A percentile compares a stretch with the other conserved stretches of the same genome.
Conservation (phyloP, 2,888 invertebrate genomes). For the Caenorhabditis sinica region DNA sequence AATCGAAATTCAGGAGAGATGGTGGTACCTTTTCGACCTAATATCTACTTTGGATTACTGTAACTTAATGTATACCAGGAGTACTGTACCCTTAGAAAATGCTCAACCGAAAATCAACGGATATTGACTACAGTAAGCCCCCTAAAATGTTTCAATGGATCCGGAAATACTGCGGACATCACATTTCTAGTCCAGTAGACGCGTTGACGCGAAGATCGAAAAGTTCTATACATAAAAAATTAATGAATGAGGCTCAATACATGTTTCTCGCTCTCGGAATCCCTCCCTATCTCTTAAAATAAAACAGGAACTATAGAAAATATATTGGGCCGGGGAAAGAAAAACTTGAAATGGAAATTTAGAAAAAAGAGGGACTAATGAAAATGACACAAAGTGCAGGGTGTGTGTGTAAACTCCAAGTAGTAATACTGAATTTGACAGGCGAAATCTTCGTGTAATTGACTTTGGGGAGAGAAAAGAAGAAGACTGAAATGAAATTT, state of each 20-base stretch:
- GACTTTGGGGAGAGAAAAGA: background rate
- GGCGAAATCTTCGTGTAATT: conserved; percentile 5
- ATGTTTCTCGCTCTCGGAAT: background rate
- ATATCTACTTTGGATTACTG: too few species aligned
- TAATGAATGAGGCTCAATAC: conserved; percentile 9
- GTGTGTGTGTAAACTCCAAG: background rate
- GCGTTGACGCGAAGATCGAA: too few species aligned
- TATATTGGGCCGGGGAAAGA: background rate
- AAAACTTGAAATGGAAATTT: background rate
- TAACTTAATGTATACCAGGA: too few species aligned
- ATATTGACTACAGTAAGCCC: background rate
- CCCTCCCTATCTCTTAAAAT: conserved; percentile 6
- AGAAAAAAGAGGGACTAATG: background rate
- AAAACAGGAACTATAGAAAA: conserved; percentile 15
- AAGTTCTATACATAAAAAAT: conserved; percentile 22
- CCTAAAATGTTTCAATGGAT: background rate
- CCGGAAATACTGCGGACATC: background rate
- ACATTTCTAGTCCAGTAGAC: background rate
- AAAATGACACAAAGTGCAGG: conserved; percentile 47
- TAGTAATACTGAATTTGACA: conserved; percentile 26
- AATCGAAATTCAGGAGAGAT: background rate
- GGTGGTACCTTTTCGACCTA: too few species aligned
- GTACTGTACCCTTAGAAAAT: too few species aligned
- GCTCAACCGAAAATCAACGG: too few species aligned
- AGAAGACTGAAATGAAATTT: too few species aligned